Percentiles rank a stretch among this genome's conserved stretches.
Conservation (phyloP, 2,797 vertebrate species). For the Sardinella longiceps region DNA sequence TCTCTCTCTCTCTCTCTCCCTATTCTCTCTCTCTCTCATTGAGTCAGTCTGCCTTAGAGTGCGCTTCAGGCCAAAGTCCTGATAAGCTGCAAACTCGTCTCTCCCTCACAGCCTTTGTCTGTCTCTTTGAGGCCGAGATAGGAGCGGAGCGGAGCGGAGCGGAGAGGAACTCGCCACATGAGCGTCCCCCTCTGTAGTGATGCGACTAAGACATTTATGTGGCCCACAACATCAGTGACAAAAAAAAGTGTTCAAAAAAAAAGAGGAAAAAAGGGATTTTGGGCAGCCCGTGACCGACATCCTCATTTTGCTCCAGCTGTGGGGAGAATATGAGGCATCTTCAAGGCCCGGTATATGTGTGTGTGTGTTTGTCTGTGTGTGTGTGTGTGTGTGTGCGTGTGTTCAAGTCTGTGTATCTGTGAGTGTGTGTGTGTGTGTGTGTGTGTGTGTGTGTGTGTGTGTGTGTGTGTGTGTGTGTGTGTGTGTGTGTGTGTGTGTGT, state of each 20-base stretch:
- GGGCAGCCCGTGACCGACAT: neutral
- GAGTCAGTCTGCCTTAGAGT: too few relatives aligned
- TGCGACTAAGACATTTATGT: too few relatives aligned
- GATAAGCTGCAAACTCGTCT: neutral
- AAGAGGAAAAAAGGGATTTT: neutral
- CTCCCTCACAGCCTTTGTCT: too few relatives aligned
- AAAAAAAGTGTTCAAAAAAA: neutral
- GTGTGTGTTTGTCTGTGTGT: neutral
- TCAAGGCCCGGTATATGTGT: neutral
- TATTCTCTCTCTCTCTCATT: neutral
- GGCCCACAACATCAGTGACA: neutral
- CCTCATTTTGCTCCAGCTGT: neutral
- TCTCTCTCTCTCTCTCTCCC: too few relatives aligned
- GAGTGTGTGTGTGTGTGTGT: neutral
- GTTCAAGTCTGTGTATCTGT: neutral
- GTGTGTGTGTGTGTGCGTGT: neutral
- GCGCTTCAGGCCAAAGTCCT: neutral
- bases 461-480: neutral
- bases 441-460: neutral
- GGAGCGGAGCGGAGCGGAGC: neutral
- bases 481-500: neutral
- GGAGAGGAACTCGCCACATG: neutral
- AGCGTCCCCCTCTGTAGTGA: neutral
- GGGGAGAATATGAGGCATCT: neutral
- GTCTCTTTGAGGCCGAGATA: too few relatives aligned